These are phyloP conservation scores for Perodicticus potto DNA, from an alignment of 2,797 vertebrate genomes.

Conservation along the genomic window DNA sequence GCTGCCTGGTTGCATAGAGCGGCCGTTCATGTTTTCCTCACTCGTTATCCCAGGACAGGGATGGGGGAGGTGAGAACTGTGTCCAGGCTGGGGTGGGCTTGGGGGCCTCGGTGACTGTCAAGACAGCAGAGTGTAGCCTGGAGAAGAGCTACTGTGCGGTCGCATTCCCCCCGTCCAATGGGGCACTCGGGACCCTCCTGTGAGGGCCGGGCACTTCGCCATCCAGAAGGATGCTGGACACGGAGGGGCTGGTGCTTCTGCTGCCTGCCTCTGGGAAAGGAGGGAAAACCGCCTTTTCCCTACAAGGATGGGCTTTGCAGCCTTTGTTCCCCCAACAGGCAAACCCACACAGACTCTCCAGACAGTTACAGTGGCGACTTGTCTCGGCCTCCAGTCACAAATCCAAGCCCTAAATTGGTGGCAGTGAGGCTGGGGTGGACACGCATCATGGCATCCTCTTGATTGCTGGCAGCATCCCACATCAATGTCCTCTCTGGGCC, in stretches of 20 bases:
- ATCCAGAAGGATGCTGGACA: background rate
- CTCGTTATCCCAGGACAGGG: background rate
- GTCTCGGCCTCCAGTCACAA: background rate
- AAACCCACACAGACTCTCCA: background rate
- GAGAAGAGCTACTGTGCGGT: background rate
- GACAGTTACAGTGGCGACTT: background rate
- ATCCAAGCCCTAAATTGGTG: background rate
- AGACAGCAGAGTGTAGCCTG: background rate
- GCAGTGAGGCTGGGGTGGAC: background rate
- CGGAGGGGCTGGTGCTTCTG: accelerated
- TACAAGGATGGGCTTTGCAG: background rate
- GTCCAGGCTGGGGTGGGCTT: background rate
- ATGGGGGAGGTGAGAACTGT: background rate
- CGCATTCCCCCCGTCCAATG: accelerated
- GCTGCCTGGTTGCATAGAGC: accelerated
- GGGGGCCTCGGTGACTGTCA: too few relatives aligned
- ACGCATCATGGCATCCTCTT: accelerated
- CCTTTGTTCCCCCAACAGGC: background rate
- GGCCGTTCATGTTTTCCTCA: slow-evolving; percentile 43
- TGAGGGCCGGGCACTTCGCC: background rate
- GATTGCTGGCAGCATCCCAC: accelerated
- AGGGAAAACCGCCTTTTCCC: too few relatives aligned
- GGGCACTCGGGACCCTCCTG: accelerated
- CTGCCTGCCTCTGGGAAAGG: background rate
- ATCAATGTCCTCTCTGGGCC: background rate